phyloP scores from a whole-genome alignment of 1,140 invertebrate species.

The Atta cephalotes region DNA sequence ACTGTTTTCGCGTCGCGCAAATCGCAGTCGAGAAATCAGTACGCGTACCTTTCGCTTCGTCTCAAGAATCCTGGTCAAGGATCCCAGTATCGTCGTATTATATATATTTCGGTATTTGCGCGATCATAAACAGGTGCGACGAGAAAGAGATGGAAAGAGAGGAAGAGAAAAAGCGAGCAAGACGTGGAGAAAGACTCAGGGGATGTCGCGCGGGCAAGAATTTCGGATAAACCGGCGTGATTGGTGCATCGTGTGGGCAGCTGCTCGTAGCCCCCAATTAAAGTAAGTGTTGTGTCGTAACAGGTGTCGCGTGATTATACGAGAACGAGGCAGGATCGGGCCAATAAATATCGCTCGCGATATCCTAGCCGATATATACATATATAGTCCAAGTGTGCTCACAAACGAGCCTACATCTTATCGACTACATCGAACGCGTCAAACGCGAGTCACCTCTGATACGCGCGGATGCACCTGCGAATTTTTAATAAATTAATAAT shows the following conservation, averaged over 20 bases:
- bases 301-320: slow-evolving; percentile 77
- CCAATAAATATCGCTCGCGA: slow-evolving; percentile 70
- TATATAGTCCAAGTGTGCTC: neutral
- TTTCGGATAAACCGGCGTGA: slow-evolving; percentile 74
- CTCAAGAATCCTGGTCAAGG: slow-evolving; percentile 71
- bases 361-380: slow-evolving; percentile 58
- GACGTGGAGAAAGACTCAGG: slow-evolving; percentile 22
- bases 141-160: neutral
- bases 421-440: neutral
- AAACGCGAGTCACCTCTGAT: slow-evolving; percentile 27
- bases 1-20: slow-evolving; percentile 39
- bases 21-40: slow-evolving; percentile 60
- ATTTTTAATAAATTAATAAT: slow-evolving; percentile 66
- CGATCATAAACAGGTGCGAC: slow-evolving; percentile 70
- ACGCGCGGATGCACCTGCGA: slow-evolving; percentile 58
- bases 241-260: slow-evolving; percentile 76
- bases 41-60: slow-evolving; percentile 60
- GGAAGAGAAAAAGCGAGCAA: neutral
- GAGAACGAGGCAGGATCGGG: slow-evolving; percentile 25
- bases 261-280: slow-evolving; percentile 75
- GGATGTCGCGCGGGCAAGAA: slow-evolving; percentile 73
- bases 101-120: slow-evolving; percentile 27
- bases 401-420: slow-evolving; percentile 1
- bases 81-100: slow-evolving; percentile 40
- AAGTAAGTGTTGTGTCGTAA: slow-evolving; percentile 77